Evolutionary conservation across 2,113 vertebrate species (phyloP).

Genomic region (Chaenogobius annularis): DNA sequence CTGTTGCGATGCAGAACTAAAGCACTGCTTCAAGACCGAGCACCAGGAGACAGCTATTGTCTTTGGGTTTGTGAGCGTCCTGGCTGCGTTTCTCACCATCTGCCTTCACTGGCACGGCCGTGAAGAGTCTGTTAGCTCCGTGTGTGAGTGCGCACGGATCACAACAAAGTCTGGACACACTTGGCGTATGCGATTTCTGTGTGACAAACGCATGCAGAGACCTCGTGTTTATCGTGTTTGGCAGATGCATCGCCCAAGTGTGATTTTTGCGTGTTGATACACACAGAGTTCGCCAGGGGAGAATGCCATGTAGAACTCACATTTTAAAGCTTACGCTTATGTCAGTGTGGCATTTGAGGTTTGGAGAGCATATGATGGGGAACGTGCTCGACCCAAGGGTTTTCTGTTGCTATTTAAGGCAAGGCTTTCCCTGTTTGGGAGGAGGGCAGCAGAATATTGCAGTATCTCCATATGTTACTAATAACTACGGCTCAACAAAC

Average conservation of each 20-base stretch:
- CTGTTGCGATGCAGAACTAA: constrained; percentile 45
- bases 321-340: constrained; percentile 9
- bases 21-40: constrained; percentile 45
- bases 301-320: neutral
- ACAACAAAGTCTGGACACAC: constrained; percentile 19
- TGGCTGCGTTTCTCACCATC: constrained; percentile 77
- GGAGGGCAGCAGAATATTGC: constrained; percentile 1
- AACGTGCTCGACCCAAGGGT: constrained; percentile 27
- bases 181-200: constrained; percentile 8
- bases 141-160: constrained; percentile 36
- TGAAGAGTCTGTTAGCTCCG: constrained; percentile 47
- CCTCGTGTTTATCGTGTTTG: constrained; percentile 45
- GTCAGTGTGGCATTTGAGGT: constrained; percentile 12
- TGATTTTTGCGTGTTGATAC: constrained; percentile 12
- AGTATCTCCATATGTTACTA: neutral
- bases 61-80: constrained; percentile 62
- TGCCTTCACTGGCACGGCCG: constrained; percentile 72
- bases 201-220: constrained; percentile 34
- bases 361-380: constrained; percentile 15
- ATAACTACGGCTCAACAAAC: neutral
- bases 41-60: constrained; percentile 64
- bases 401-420: constrained; percentile 48
- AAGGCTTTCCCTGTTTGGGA: constrained; percentile 19
- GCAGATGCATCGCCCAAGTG: constrained; percentile 23
- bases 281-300: neutral